Base-by-base conservation (phyloP, 2,797 vertebrate genomes). In the Sciurus vulgaris region DNA sequence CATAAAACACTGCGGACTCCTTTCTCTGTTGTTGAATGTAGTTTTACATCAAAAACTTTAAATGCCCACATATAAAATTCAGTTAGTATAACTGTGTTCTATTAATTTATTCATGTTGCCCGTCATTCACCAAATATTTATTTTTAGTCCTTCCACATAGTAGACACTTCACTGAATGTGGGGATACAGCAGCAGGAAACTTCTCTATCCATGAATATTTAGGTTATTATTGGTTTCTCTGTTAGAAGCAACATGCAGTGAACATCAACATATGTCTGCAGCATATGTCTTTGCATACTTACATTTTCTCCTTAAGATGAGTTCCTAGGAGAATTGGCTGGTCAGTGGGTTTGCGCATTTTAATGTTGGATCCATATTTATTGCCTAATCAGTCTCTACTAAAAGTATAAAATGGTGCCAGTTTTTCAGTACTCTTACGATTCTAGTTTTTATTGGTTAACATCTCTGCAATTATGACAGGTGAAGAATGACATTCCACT, bases 31-130 rank as follows among this genome's bases (percentile, higher is more conserved):
- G 8, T 74, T 96, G 15, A 90, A 51, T 85, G 15, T 73, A 92
- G 22, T 70, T 93, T 92, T 93, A 49, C 44, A 95, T 92, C 17
- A 83, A 49, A 74, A 65, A 49, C 82, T 33, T 83, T 86, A 91
- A 91, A 83, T 89, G 38, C 9, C 12, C 69, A 5, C 12, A 38
- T 78, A 85, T 78, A 85, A 84, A 93, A 78, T 96, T 49, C 77
- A 86, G 0, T 69, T 93, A 61, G 17, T 86, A 30, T 77, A 47
- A 24, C n/a, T 83, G 2, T 59, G n/a, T 47, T 24, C 67, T 86
- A 22, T 77, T 87, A 93, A 90, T 77, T 56, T 86, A 54, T 82
- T 76, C 30, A 28, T 88, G 28, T 12, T 89, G 22, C 38, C 44
- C 35, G 84, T 91, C 26, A 33, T 92, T 88, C 28, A 69, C 20